These are phyloP conservation scores for Oryctes rhinoceros DNA, from an alignment of 1,140 invertebrate genomes.

Conservation along the genomic window DNA sequence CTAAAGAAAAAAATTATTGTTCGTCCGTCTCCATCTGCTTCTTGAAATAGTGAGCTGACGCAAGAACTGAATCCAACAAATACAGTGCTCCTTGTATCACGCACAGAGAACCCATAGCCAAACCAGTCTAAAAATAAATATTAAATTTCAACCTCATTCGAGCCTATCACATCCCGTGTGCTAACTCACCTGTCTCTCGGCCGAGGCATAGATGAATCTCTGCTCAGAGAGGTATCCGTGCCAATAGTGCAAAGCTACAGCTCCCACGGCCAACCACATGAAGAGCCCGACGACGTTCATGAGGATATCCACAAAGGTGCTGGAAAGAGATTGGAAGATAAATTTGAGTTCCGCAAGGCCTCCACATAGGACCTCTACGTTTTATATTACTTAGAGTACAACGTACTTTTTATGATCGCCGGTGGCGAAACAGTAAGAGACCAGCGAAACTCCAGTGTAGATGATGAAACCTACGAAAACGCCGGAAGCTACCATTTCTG, in stretches of 20 bases:
- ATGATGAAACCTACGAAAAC: constrained; percentile 86
- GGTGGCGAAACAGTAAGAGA: constrained; percentile 77
- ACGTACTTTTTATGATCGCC: constrained; percentile 76
- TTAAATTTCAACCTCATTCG: neutral
- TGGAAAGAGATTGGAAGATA: constrained; percentile 47
- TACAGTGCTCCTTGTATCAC: constrained; percentile 80
- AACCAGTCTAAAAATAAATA: constrained; percentile 69
- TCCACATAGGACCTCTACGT: neutral
- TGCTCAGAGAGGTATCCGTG: constrained; percentile 80
- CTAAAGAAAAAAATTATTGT: neutral
- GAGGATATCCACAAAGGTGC: constrained; percentile 72
- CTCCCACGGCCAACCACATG: constrained; percentile 83
- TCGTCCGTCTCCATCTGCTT: constrained; percentile 60
- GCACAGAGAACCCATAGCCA: constrained; percentile 80
- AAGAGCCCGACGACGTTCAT: constrained; percentile 88
- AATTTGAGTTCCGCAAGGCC: neutral
- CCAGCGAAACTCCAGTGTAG: constrained; percentile 75
- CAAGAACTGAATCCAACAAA: constrained; percentile 78
- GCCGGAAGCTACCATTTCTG: constrained; percentile 84
- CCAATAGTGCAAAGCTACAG: constrained; percentile 87
- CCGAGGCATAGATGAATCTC: constrained; percentile 71
- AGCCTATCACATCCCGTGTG: neutral
- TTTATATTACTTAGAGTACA: neutral
- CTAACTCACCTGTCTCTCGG: constrained; percentile 72
- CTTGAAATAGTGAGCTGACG: constrained; percentile 77